Conservation (phyloP, 2,113 vertebrate species). For the Emydocephalus ijimae region DNA sequence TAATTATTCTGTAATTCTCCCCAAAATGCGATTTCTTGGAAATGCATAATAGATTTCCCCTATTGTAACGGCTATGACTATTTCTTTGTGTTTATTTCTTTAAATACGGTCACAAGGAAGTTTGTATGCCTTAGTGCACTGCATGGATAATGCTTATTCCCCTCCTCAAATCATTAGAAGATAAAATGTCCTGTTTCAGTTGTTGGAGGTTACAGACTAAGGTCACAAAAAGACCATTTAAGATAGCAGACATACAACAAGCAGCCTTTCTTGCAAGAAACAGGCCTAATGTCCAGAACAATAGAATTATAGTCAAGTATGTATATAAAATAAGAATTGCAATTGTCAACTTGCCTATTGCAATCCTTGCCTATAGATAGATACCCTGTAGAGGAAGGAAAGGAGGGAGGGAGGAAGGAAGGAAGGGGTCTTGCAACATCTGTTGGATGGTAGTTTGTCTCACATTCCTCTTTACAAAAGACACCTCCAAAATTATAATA, state of each 20-base stretch:
- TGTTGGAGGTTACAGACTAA: constrained; percentile 65
- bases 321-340: constrained; percentile 65
- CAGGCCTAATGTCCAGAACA: constrained; percentile 47
- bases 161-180: constrained; percentile 34
- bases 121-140: constrained; percentile 72
- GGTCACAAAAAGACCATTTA: constrained; percentile 76
- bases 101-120: constrained; percentile 77
- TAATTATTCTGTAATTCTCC: constrained; percentile 91
- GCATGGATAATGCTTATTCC: constrained; percentile 74
- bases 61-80: constrained; percentile 84
- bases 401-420: background rate
- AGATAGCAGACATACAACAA: constrained; percentile 64
- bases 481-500: background rate
- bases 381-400: constrained; percentile 17
- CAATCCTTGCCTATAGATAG: constrained; percentile 31
- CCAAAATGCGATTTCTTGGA: constrained; percentile 87
- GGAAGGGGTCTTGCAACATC: constrained; percentile 44
- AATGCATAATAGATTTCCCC: constrained; percentile 76
- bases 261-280: constrained; percentile 62
- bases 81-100: constrained; percentile 81
- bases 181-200: constrained; percentile 52
- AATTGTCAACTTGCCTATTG: constrained; percentile 52
- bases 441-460: background rate
- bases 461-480: background rate
- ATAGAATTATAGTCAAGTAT: constrained; percentile 62